A percentile compares a stretch with the other conserved stretches of the same genome.
Evolutionary conservation across 2,888 invertebrate genomes (phyloP).

Genomic region (Hemithea aestivaria): DNA sequence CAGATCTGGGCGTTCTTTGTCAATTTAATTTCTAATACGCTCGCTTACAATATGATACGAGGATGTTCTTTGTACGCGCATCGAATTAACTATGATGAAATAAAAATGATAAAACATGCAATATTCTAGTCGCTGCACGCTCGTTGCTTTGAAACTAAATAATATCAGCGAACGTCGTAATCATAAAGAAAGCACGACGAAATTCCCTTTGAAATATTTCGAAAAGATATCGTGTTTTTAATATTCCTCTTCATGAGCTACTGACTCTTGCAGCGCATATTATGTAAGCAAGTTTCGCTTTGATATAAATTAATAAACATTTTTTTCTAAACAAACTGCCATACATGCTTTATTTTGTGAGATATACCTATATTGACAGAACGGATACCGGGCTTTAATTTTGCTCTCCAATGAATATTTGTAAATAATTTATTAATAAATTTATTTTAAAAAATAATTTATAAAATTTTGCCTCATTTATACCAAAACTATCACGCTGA

Average conservation of each 20-base stretch:
- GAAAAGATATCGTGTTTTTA: slow-evolving; percentile 2
- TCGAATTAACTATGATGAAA: slow-evolving; percentile 40
- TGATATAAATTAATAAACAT: too few relatives aligned
- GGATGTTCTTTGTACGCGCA: slow-evolving; percentile 32
- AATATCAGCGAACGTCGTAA: slow-evolving; percentile 11
- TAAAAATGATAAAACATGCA: slow-evolving; percentile 42
- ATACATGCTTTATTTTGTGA: background rate
- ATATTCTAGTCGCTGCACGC: slow-evolving; percentile 33
- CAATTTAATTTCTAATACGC: slow-evolving; percentile 41
- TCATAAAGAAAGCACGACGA: slow-evolving; percentile 7
- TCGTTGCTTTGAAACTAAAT: slow-evolving; percentile 18
- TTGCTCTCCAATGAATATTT: too few relatives aligned
- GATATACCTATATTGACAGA: too few relatives aligned
- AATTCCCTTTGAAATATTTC: slow-evolving; percentile 7
- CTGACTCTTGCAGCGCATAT: too few relatives aligned
- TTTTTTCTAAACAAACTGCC: too few relatives aligned
- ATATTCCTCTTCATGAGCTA: too few relatives aligned
- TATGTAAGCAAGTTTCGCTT: too few relatives aligned
- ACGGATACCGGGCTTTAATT: too few relatives aligned
- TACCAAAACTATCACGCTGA: too few relatives aligned
- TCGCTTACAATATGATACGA: slow-evolving; percentile 24
- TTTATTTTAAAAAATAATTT: too few relatives aligned
- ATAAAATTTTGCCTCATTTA: too few relatives aligned
- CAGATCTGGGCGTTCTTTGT: slow-evolving; percentile 47
- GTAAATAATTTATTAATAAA: too few relatives aligned